These are phyloP conservation scores for Lindbergichthys nudifrons DNA, from an alignment of 2,797 vertebrate species.

Conservation along the genomic window DNA sequence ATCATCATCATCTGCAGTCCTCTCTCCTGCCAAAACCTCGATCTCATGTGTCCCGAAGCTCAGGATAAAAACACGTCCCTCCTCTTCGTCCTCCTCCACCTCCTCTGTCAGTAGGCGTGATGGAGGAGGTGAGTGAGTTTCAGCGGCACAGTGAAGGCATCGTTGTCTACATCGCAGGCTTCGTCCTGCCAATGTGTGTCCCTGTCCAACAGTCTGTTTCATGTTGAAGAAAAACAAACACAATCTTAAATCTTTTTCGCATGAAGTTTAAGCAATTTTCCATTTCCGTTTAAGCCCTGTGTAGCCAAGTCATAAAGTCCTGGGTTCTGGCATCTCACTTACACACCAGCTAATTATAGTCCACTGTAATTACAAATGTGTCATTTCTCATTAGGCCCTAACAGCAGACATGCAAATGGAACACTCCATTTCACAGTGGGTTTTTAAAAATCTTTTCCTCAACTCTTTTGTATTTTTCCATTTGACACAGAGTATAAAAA, in stretches of 20 bases:
- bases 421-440: conserved; percentile 51
- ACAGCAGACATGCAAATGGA: conserved; percentile 71
- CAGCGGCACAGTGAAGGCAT: conserved; percentile 42
- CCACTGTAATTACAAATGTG: conserved; percentile 81
- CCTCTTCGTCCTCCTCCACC: conserved; percentile 63
- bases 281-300: conserved; percentile 7
- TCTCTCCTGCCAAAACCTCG: conserved; percentile 40
- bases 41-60: conserved; percentile 48
- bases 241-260: neutral
- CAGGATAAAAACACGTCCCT: conserved; percentile 50
- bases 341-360: conserved; percentile 78
- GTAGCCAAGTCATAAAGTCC: conserved; percentile 51
- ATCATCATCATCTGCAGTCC: conserved; percentile 39
- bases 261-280: conserved; percentile 8
- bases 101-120: conserved; percentile 70
- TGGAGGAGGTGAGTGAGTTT: conserved; percentile 69
- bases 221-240: conserved; percentile 11
- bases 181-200: conserved; percentile 52
- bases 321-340: conserved; percentile 70
- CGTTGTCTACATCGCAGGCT: conserved; percentile 47
- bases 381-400: conserved; percentile 80
- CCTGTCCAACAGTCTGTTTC: conserved; percentile 22
- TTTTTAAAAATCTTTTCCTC: conserved; percentile 42
- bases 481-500: conserved; percentile 45
- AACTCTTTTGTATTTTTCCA: conserved; percentile 41